Base-by-base conservation (phyloP, 2,888 invertebrate genomes). In the Girardia tigrina region DNA sequence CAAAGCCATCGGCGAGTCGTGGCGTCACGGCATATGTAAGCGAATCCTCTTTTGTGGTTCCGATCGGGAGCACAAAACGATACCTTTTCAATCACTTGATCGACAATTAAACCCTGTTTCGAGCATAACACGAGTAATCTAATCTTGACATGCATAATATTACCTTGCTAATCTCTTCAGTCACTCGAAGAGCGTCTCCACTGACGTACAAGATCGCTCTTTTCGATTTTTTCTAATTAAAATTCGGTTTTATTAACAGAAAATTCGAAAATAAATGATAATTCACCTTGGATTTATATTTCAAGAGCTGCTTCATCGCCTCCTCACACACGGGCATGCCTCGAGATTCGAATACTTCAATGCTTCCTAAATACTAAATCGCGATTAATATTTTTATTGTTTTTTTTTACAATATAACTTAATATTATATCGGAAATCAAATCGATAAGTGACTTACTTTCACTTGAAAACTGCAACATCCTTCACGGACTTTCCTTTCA, bases 241-340 rank as follows among this genome's bases (percentile, higher is more conserved):
- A n/a, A n/a, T n/a, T n/a, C n/a, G n/a, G n/a, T n/a, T n/a, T n/a
- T n/a, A n/a, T n/a, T n/a, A n/a, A n/a, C n/a, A n/a, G n/a, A n/a
- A n/a, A n/a, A n/a, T n/a, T n/a, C n/a, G n/a, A n/a, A n/a, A n/a
- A n/a, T n/a, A n/a, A n/a, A n/a, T n/a, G n/a, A n/a, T n/a, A n/a
- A 71, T 29, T 12, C 4, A 71, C 71, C 27, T 28, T 29, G 20
- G 28, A 71, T 71, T 29, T 71, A 23, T 29, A 71, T 71, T 79
- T 78, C 80, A 83, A 89, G 78, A 98, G 88, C 79, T 93, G 91
- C 88, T 95, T 97, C 78, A 98, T 88, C 73, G 98, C 98, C 85
- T 95, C 95, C 85, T 98, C 98, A 87, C 98, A 98, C 77, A 97
- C 93, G 86, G 94, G 93, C 94, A 98, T 98, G 73, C 98, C 98